Evolutionary conservation across 2,888 invertebrate genomes (phyloP), one percentile per base, ranked within the genome.

Genomic region (Eumerus sabulonum): DNA sequence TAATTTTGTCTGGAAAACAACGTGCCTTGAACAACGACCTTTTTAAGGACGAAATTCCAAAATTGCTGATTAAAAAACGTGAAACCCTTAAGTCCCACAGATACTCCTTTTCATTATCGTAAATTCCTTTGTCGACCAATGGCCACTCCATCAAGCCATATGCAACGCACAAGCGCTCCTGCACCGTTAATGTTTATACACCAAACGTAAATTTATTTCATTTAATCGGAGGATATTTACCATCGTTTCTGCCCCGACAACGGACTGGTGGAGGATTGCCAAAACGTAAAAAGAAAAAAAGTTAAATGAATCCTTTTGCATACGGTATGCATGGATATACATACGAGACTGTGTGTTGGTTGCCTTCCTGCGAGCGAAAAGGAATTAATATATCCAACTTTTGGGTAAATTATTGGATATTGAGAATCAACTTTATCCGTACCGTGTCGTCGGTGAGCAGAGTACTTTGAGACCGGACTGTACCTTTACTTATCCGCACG

Each of bases 331-430:
- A 27, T n/a, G n/a, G n/a, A n/a, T n/a, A n/a, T n/a, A n/a, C n/a
- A n/a, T n/a, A n/a, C n/a, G n/a, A n/a, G n/a, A n/a, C n/a, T n/a
- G n/a, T n/a, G n/a, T n/a, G n/a, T n/a, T n/a, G n/a, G n/a, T n/a
- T n/a, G n/a, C n/a, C n/a, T n/a, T n/a, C n/a, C n/a, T n/a, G n/a
- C n/a, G n/a, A n/a, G n/a, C n/a, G n/a, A n/a, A n/a, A n/a, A n/a
- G n/a, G 27, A 27, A 57, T 35, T 45, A 54, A 42, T 53, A 38
- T 48, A 48, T 40, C 48, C 67, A 73, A 53, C 63, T 68, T 73
- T 68, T 36, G 62, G 57, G 47, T 73, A 73, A 77, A 77, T 77
- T 77, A 77, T 77, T 77, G 77, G 63, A 67, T 67, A 77, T 77
- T 68, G 73, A 18, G 77, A 77, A 73, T 77, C 73, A 72, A 67